Evolutionary conservation across 1,140 invertebrate species (phyloP).

Genomic region (Oppia nitens): DNA sequence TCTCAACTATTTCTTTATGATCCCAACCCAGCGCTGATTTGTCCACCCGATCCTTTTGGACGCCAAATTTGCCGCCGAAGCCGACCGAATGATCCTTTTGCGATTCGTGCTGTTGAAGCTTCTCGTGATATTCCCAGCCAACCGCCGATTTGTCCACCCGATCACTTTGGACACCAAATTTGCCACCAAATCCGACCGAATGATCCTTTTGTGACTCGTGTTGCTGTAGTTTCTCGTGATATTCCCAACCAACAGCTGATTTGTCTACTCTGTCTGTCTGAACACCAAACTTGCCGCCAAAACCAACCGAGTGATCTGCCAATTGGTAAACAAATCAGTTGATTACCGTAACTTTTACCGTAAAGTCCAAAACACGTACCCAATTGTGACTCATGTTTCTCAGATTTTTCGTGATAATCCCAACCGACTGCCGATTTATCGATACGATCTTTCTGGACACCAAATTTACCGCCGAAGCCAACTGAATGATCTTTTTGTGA

Average conservation of each 20-base stretch:
- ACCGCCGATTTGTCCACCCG: constrained; percentile 49
- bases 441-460: constrained; percentile 62
- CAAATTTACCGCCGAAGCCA: constrained; percentile 83
- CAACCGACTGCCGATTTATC: constrained; percentile 44
- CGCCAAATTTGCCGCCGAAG: constrained; percentile 81
- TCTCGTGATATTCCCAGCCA: constrained; percentile 35
- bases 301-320: constrained; percentile 48
- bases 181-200: constrained; percentile 68
- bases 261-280: constrained; percentile 64
- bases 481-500: constrained; percentile 48
- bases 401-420: constrained; percentile 33
- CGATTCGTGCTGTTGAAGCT: constrained; percentile 33
- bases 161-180: constrained; percentile 73
- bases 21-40: constrained; percentile 38
- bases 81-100: constrained; percentile 53
- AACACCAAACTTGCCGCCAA: constrained; percentile 82
- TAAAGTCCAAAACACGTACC: not conserved
- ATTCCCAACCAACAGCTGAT: constrained; percentile 35
- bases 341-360: not conserved
- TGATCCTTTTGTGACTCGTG: constrained; percentile 45
- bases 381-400: constrained; percentile 37
- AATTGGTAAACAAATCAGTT: not conserved
- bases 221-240: constrained; percentile 33
- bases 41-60: constrained; percentile 65
- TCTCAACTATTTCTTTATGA: constrained; percentile 32